Conservation (phyloP, 2,888 invertebrate species). For the Pimpla rufipes region DNA sequence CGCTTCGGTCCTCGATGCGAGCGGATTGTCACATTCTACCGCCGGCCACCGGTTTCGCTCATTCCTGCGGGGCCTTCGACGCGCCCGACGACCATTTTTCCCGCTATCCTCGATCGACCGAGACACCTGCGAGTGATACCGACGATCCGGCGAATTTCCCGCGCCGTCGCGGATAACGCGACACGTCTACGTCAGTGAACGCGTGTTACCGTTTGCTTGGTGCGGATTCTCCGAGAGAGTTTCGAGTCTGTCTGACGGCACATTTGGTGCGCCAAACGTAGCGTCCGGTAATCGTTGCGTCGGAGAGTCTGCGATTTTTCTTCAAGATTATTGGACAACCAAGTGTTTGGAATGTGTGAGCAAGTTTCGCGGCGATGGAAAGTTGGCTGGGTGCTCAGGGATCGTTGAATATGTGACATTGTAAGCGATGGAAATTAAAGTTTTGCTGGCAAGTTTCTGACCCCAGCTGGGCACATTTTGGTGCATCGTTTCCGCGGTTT, state of each 20-base stretch:
- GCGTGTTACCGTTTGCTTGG: too few species aligned
- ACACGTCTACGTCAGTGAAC: conserved; percentile 3
- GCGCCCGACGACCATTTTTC: too few species aligned
- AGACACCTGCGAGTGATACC: conserved; percentile 32
- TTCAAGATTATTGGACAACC: too few species aligned
- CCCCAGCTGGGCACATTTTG: background rate
- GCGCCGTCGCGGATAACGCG: conserved; percentile 36
- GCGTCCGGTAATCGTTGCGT: too few species aligned
- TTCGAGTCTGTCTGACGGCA: background rate
- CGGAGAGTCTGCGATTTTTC: too few species aligned
- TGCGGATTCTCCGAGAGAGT: too few species aligned
- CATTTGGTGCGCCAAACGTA: too few species aligned
- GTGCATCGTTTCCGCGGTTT: background rate
- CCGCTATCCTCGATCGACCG: background rate
- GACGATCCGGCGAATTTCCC: background rate
- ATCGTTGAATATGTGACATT: too few species aligned
- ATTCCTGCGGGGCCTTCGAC: background rate
- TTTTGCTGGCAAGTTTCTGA: background rate
- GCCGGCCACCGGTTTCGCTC: background rate
- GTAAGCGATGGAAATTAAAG: too few species aligned
- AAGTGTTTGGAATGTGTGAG: too few species aligned
- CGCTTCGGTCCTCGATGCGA: conserved; percentile 83
- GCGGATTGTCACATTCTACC: conserved; percentile 82
- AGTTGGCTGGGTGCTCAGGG: too few species aligned
- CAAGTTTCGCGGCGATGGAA: too few species aligned